Percentiles rank a stretch among this genome's conserved stretches.
Conservation (phyloP, 2,797 vertebrate species). For the Podarcis siculus region DNA sequence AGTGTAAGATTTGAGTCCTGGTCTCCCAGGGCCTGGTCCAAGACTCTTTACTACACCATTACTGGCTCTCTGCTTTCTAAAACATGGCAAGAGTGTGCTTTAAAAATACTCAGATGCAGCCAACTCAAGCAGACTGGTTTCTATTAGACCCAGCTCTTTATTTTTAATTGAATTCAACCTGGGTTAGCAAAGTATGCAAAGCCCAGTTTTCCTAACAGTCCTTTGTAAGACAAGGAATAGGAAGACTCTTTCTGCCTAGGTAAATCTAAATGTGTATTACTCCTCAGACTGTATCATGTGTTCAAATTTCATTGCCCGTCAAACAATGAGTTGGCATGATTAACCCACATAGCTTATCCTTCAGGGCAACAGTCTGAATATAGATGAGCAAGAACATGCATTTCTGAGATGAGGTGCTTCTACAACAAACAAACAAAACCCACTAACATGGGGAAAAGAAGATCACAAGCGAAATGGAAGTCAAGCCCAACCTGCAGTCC, state of each 20-base stretch:
- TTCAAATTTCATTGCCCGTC: slow-evolving; percentile 39
- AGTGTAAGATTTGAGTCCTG: too few species aligned
- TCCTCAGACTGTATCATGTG: slow-evolving; percentile 58
- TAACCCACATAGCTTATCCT: slow-evolving; percentile 27
- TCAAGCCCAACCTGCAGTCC: background rate
- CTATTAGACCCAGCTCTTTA: slow-evolving; percentile 2
- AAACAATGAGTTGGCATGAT: slow-evolving; percentile 25
- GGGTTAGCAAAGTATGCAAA: background rate
- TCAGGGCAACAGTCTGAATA: slow-evolving; percentile 42
- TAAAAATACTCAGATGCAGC: background rate
- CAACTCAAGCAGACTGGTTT: background rate
- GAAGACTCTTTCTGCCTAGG: slow-evolving; percentile 52
- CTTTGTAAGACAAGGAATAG: slow-evolving; percentile 19
- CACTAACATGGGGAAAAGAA: background rate
- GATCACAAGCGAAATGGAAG: background rate
- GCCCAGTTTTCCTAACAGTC: slow-evolving; percentile 28
- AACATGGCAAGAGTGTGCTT: background rate
- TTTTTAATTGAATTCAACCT: slow-evolving; percentile 22
- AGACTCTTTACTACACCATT: too few species aligned
- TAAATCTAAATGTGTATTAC: background rate
- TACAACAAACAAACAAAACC: slow-evolving; percentile 11
- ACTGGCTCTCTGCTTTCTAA: background rate
- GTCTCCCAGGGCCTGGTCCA: too few species aligned
- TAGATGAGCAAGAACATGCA: slow-evolving; percentile 43
- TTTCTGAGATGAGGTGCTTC: slow-evolving; percentile 30